A percentile compares a stretch with the other conserved stretches of the same genome.
phyloP scores from a whole-genome alignment of 2,113 vertebrate species.

The Trogon surrucura region DNA sequence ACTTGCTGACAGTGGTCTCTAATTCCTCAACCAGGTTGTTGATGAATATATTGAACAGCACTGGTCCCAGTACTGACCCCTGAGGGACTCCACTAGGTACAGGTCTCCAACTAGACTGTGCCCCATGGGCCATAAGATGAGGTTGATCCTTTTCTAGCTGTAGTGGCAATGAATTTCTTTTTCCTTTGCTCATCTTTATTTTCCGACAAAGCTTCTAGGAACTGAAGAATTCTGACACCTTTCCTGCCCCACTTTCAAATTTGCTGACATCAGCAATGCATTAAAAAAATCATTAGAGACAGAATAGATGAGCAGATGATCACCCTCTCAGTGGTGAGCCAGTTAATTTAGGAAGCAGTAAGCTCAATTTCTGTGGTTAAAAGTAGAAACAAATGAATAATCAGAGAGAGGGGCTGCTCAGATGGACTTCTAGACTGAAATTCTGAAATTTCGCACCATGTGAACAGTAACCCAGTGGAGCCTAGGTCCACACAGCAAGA shows the following conservation, averaged over 20 bases:
- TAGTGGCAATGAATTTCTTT: background rate
- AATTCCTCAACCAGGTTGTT: too few relatives aligned
- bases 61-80: too few relatives aligned
- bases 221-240: background rate
- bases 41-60: too few relatives aligned
- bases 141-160: background rate
- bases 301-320: background rate
- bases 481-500: background rate
- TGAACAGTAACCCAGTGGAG: background rate
- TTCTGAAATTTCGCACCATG: background rate
- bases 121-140: background rate
- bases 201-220: background rate
- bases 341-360: background rate
- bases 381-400: constrained; percentile 2
- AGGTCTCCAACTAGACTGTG: too few relatives aligned
- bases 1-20: too few relatives aligned
- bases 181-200: background rate
- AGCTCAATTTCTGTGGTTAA: background rate
- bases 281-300: background rate
- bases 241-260: background rate
- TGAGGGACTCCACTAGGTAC: too few relatives aligned
- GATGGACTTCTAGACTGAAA: background rate
- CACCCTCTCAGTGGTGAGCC: background rate
- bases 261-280: background rate
- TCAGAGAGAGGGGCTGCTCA: background rate